phyloP scores from a whole-genome alignment of 1,140 invertebrate genomes.

The Eurosta solidaginis region DNA sequence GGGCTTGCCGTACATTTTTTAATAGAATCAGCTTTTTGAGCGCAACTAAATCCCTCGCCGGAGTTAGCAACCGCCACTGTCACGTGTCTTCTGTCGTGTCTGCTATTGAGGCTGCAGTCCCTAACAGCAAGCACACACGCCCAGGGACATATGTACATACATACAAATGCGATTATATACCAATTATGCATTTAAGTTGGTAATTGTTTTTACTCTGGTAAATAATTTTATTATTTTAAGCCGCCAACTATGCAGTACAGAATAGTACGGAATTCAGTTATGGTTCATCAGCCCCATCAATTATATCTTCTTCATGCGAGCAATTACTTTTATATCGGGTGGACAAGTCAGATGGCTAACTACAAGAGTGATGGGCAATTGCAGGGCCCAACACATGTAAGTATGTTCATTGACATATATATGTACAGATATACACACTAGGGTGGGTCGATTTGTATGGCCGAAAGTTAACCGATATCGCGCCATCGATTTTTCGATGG shows the following conservation, averaged over 20 bases:
- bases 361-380: too few species aligned
- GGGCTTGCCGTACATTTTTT: conserved; percentile 15
- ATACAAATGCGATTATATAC: neutral
- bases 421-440: too few species aligned
- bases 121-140: neutral
- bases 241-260: neutral
- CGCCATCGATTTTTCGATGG: too few species aligned
- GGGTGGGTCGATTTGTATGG: too few species aligned
- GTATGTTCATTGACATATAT: too few species aligned
- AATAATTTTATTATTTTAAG: neutral
- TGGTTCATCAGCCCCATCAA: neutral
- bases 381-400: too few species aligned
- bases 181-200: conserved; percentile 18
- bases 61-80: neutral
- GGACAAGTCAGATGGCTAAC: too few species aligned
- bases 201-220: conserved; percentile 22
- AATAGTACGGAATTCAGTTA: too few species aligned
- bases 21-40: neutral
- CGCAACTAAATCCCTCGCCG: neutral
- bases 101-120: neutral
- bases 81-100: neutral
- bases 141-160: neutral
- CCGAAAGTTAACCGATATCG: too few species aligned
- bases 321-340: too few species aligned
- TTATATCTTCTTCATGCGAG: too few species aligned